Evolutionary conservation across 2,888 invertebrate genomes (phyloP), one percentile per base, ranked within the genome.

Genomic region (Euzophera pinguis): DNA sequence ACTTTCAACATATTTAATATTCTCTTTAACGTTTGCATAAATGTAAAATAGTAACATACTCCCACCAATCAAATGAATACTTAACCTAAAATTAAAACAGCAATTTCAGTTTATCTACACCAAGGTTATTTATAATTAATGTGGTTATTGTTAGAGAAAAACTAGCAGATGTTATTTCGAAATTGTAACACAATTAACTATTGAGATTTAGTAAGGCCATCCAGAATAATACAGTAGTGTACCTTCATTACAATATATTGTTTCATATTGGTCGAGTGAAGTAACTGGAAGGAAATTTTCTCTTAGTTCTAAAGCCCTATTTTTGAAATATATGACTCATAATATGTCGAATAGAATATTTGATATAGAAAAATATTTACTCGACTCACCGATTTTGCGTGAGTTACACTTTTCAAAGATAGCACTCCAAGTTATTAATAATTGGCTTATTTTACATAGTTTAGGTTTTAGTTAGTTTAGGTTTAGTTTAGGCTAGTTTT

Each of bases 131-230:
- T 10, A 22, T 22, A 45, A 45, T 45, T 45, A 45, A 45, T 45
- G 10, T 32, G 13, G 5, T n/a, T 32, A 45, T 45, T 45, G 45
- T 45, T 45, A 13, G 16, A 32, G 10, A 45, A 45, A 45, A 45
- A 14, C 43, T 41, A n/a, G 32, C 13, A 45, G 14, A 34, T 13
- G 45, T 1, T 14, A 8, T 45, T 45, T 32, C 32, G 13, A 45
- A 45, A 45, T 14, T 32, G 45, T 45, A 32, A 29, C 43, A 45
- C 45, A 45, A 45, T 45, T 45, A 45, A 45, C 32, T 32, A 6
- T 1, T 14, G 14, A 14, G 45, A 45, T 45, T 45, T 34, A 45
- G 32, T 34, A 32, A 45, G 45, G 45, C 10, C 45, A 45, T 45
- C 45, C 16, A 8, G 32, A 45, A 45, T 43, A 29, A 43, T 34